Base-by-base conservation (phyloP, 2,888 invertebrate genomes). In the Platycnemis pennipes region DNA sequence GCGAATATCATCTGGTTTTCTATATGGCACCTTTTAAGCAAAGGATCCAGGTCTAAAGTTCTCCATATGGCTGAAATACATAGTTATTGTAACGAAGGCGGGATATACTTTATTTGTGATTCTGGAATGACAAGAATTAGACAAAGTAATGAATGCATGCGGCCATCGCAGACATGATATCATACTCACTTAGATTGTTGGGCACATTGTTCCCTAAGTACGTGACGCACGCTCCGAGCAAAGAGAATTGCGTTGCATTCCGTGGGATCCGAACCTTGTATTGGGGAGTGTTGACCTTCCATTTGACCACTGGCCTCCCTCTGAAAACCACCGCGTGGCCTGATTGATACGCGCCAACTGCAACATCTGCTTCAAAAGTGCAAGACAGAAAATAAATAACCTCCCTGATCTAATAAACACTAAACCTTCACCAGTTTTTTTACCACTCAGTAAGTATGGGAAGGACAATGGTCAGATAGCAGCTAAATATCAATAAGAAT, bases 301-400 rank as follows among this genome's bases (percentile, higher is more conserved):
- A 94, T 16, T 31, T 94, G 42, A 96, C 95, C 2, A 96, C 95
- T 0, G 97, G 97, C 94, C 95, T 96, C n/a, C 96, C 95, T 94
- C 96, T 96, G 44, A 97, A 96, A 5, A 98, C 94, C 3, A 97
- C 97, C 0, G 96, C 97, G 94, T 97, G 97, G 31, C 96, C 97
- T 2, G 97, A 97, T n/a, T 96, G 96, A 94, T 97, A 97, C 0
- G 98, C 97, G 2, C 98, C 98, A 22, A 98, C 96, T 0, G 97
- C 97, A 94, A 98, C 94, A 96, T 98, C 97, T 97, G 44, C 16
- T 56, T 63, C 4, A 31, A 31, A 53, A 45, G 13, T 45, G n/a
- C n/a, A n/a, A n/a, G n/a, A 44, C 26, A 91, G 16, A 1, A 44
- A 91, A 91, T 16, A 5, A 46, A n/a, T n/a, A n/a, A n/a, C n/a